Conservation (phyloP, 2,797 vertebrate genomes). For the Sebastes itinus region DNA sequence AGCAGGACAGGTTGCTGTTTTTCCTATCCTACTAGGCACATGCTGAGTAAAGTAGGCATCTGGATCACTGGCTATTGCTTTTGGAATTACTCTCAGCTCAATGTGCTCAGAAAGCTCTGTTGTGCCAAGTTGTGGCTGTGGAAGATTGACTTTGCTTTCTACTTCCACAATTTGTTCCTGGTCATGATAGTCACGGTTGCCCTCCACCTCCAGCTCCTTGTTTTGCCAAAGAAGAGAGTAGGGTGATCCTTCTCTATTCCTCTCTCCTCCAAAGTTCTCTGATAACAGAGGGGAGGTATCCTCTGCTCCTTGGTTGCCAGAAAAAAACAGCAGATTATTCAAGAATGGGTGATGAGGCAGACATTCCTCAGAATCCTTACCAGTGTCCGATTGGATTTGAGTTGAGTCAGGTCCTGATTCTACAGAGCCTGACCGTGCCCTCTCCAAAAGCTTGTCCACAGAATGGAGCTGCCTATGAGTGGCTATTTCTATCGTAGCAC, state of each 20-base stretch:
- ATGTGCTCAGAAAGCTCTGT: constrained; percentile 9
- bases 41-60: constrained; percentile 6
- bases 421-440: not conserved
- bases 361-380: constrained; percentile 18
- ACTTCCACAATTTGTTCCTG: constrained; percentile 20
- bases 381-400: constrained; percentile 20
- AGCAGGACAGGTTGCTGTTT: not conserved
- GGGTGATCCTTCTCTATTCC: constrained; percentile 2
- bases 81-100: not conserved
- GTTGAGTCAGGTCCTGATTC: not conserved
- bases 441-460: constrained; percentile 1
- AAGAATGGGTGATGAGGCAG: not conserved
- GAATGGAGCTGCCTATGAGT: not conserved
- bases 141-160: constrained; percentile 1
- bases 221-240: not conserved
- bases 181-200: constrained; percentile 20
- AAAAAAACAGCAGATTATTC: constrained; percentile 29
- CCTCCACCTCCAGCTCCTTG: constrained; percentile 15
- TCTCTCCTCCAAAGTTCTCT: constrained; percentile 12
- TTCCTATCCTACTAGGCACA: constrained; percentile 12
- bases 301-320: constrained; percentile 14
- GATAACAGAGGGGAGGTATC: constrained; percentile 27
- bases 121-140: constrained; percentile 25
- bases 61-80: constrained; percentile 6
- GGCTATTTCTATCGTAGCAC: not conserved